Conservation (phyloP, 2,113 vertebrate genomes). For the Rafetus swinhoei region DNA sequence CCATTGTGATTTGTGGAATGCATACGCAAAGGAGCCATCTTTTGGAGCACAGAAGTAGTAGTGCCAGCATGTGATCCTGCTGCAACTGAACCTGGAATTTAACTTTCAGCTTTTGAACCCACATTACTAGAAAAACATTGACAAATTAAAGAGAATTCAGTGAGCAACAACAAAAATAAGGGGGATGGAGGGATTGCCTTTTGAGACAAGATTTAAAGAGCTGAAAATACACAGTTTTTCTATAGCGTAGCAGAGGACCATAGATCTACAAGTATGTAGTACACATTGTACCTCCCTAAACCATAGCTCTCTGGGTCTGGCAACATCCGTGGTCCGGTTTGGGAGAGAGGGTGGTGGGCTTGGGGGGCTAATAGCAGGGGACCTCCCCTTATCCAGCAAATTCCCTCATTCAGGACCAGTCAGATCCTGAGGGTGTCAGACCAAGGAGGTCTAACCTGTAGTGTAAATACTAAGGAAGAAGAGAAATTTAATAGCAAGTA, state of each 20-base stretch:
- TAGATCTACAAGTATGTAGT: not conserved
- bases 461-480: not conserved
- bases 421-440: too few relatives aligned
- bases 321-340: too few relatives aligned
- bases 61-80: not conserved
- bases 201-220: accelerated
- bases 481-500: not conserved
- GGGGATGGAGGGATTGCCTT: accelerated
- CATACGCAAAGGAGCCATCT: not conserved
- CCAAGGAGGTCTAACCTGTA: too few relatives aligned
- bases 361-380: too few relatives aligned
- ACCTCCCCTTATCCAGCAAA: too few relatives aligned
- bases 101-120: not conserved
- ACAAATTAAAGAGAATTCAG: not conserved
- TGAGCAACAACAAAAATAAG: not conserved
- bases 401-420: too few relatives aligned
- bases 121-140: not conserved
- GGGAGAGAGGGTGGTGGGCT: too few relatives aligned
- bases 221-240: accelerated
- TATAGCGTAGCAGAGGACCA: accelerated
- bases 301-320: too few relatives aligned
- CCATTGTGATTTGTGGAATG: not conserved
- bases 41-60: not conserved
- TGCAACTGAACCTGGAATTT: accelerated
- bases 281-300: too few relatives aligned